A percentile compares a stretch with the other conserved stretches of the same genome.
Evolutionary conservation across 2,797 vertebrate genomes (phyloP).

Genomic region (Pampus argenteus): DNA sequence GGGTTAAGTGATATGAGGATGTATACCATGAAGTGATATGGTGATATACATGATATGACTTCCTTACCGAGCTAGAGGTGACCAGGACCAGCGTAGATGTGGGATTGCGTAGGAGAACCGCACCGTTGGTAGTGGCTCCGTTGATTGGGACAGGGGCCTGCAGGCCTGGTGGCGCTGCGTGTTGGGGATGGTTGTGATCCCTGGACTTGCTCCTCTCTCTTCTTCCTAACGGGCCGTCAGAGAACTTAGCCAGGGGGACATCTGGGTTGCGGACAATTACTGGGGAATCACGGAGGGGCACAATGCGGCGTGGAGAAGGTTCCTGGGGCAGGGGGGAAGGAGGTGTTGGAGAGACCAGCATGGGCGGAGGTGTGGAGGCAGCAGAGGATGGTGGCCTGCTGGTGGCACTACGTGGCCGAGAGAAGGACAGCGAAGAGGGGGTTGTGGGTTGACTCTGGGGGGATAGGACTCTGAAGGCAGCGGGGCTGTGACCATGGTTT

Average conservation of each 20-base stretch:
- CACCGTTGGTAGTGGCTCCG: constrained; percentile 85
- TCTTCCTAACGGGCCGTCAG: constrained; percentile 78
- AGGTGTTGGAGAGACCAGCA: constrained; percentile 90
- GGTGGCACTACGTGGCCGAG: constrained; percentile 81
- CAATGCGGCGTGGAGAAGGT: constrained; percentile 89
- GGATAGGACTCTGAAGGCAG: constrained; percentile 88
- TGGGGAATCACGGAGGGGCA: constrained; percentile 90
- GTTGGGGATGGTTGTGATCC: constrained; percentile 80
- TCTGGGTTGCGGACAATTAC: constrained; percentile 95
- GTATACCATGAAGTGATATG: not conserved
- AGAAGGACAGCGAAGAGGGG: constrained; percentile 81
- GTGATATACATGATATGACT: not conserved
- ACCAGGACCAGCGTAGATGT: constrained; percentile 85
- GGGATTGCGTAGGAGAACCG: constrained; percentile 82
- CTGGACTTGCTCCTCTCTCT: constrained; percentile 78
- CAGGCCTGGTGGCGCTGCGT: constrained; percentile 75
- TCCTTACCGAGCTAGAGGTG: constrained; percentile 81
- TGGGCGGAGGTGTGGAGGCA: constrained; percentile 89
- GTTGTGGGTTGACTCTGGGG: constrained; percentile 86
- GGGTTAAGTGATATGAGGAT: not conserved
- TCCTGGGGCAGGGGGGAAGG: constrained; percentile 90
- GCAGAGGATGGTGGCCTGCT: constrained; percentile 87
- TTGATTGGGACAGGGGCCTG: constrained; percentile 90
- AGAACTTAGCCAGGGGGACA: constrained; percentile 87
- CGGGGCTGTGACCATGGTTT: constrained; percentile 70